phyloP scores from a whole-genome alignment of 2,888 invertebrate genomes.

The Protula sp. region DNA sequence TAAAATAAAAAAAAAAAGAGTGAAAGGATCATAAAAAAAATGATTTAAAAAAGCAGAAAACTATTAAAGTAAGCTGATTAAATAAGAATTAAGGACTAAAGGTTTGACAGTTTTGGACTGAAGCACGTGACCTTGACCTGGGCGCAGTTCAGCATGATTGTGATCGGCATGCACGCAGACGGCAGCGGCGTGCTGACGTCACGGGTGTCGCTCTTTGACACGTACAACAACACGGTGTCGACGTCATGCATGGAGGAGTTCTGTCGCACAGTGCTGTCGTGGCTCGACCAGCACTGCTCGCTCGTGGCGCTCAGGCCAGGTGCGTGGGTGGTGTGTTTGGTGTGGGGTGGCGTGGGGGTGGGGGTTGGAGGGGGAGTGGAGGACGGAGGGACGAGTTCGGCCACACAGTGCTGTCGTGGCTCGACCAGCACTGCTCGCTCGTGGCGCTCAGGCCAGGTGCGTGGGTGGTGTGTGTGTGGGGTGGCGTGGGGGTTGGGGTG shows the following conservation, averaged over 20 bases:
- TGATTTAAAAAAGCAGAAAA: no score
- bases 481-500: no score
- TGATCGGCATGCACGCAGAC: no score
- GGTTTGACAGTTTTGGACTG: background rate
- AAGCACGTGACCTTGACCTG: no score
- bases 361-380: no score
- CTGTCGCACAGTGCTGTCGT: constrained; percentile 82
- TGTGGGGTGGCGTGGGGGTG: no score
- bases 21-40: no score
- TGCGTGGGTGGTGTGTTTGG: constrained; percentile 59
- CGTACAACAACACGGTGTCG: constrained; percentile 87
- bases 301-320: constrained; percentile 88
- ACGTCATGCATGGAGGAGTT: constrained; percentile 86
- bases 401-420: constrained; percentile 89
- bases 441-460: constrained; percentile 86
- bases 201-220: constrained; percentile 82
- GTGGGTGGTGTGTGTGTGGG: no score
- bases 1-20: no score
- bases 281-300: constrained; percentile 96
- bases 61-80: no score
- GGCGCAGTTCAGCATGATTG: constrained; percentile 80
- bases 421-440: constrained; percentile 93
- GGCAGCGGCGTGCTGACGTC: no score
- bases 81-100: background rate
- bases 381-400: constrained; percentile 87